Percentiles rank a stretch among this genome's conserved stretches.
These are phyloP conservation scores for Odocoileus hemionus DNA, from an alignment of 2,113 vertebrate species.

Conservation along the genomic window DNA sequence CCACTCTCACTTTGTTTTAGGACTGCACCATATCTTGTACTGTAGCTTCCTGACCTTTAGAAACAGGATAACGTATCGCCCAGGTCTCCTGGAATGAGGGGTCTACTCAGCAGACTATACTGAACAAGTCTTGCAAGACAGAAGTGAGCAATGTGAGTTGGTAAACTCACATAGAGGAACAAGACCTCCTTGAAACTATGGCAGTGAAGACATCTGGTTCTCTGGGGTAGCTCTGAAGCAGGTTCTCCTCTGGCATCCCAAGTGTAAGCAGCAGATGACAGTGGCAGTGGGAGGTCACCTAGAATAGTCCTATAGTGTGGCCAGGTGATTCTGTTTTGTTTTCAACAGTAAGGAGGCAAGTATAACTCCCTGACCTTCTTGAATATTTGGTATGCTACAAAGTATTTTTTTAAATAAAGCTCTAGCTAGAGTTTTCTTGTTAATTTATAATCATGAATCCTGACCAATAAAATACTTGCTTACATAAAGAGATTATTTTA, in stretches of 20 bases:
- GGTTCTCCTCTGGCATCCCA: background rate
- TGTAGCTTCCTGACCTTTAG: background rate
- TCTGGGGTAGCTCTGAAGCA: background rate
- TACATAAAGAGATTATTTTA: background rate
- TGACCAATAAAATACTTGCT: background rate
- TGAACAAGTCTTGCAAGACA: background rate
- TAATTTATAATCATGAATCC: background rate
- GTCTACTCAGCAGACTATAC: background rate
- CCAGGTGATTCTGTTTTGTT: background rate
- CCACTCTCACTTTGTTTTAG: background rate
- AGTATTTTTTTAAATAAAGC: background rate
- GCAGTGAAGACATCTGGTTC: background rate
- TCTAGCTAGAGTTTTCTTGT: background rate
- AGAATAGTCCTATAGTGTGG: background rate
- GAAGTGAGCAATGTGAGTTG: background rate
- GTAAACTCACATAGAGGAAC: background rate
- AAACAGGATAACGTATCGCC: background rate
- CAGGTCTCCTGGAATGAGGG: background rate
- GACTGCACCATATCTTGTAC: background rate
- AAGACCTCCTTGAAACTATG: background rate
- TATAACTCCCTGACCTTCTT: background rate
- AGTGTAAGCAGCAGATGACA: background rate
- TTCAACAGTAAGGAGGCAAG: background rate
- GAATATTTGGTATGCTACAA: background rate
- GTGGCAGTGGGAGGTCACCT: background rate